Percentiles rank a stretch among this genome's conserved stretches.
Conservation (phyloP, 2,113 vertebrate genomes). For the Protobothrops flavoviridis region DNA sequence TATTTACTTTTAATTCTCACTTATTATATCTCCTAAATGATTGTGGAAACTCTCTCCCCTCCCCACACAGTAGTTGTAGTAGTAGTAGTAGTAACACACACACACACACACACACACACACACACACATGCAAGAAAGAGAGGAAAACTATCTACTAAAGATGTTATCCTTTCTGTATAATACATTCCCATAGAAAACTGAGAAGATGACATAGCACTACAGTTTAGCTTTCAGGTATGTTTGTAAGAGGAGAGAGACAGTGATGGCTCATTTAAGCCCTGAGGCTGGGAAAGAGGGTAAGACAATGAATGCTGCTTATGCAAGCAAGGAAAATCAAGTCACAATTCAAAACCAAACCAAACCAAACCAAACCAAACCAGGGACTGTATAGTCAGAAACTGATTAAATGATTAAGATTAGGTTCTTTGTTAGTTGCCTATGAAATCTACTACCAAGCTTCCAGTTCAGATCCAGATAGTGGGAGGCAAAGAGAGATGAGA, state of each 20-base stretch:
- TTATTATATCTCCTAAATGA: background rate
- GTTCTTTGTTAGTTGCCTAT: background rate
- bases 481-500: background rate
- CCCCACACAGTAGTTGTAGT: background rate
- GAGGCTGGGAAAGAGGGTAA: background rate
- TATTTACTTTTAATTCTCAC: background rate
- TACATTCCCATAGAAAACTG: background rate
- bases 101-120: background rate
- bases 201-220: background rate
- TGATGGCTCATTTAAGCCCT: background rate
- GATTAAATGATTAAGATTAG: background rate
- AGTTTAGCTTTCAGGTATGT: background rate
- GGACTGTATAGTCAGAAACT: background rate
- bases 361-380: background rate
- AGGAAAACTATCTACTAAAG: background rate
- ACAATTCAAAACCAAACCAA: background rate
- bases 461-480: background rate
- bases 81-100: background rate
- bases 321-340: background rate
- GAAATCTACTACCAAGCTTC: background rate
- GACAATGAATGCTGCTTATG: background rate
- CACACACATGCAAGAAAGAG: background rate
- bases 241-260: background rate
- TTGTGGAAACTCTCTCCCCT: background rate
- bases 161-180: background rate